Conservation (phyloP, 1,140 invertebrate species). For the Portunus trituberculatus region DNA sequence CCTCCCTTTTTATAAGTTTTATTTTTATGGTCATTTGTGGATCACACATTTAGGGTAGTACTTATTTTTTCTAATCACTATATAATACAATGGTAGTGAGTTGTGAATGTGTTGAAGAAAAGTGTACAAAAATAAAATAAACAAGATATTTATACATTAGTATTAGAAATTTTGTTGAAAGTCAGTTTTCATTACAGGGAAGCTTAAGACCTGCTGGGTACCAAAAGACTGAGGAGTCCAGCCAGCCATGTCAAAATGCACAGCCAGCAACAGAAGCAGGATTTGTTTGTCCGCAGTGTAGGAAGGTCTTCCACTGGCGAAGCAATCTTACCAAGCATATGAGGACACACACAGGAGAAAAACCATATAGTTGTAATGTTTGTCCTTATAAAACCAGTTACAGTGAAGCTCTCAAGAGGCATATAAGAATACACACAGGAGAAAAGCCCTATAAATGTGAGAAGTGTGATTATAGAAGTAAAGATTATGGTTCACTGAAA, state of each 20-base stretch:
- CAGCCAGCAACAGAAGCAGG: background rate
- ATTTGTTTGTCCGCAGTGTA: conserved; percentile 46
- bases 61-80: too few relatives aligned
- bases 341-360: conserved; percentile 67
- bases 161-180: too few relatives aligned
- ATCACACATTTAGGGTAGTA: too few relatives aligned
- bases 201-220: background rate
- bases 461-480: conserved; percentile 59
- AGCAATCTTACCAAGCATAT: conserved; percentile 70
- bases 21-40: too few relatives aligned
- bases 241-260: background rate
- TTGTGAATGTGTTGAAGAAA: too few relatives aligned
- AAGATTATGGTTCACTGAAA: conserved; percentile 69
- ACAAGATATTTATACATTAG: too few relatives aligned
- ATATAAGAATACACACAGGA: conserved; percentile 63
- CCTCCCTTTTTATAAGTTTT: too few relatives aligned
- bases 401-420: conserved; percentile 67
- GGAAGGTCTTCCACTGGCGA: conserved; percentile 63
- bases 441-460: conserved; percentile 70
- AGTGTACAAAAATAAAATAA: too few relatives aligned
- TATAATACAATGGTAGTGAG: too few relatives aligned
- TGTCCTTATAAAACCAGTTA: conserved; percentile 67
- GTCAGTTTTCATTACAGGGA: conserved; percentile 36
- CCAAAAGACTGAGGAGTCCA: background rate
- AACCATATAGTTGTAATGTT: conserved; percentile 58